Evolutionary conservation across 2,113 vertebrate species (phyloP).

Genomic region (Ranitomeya variabilis): DNA sequence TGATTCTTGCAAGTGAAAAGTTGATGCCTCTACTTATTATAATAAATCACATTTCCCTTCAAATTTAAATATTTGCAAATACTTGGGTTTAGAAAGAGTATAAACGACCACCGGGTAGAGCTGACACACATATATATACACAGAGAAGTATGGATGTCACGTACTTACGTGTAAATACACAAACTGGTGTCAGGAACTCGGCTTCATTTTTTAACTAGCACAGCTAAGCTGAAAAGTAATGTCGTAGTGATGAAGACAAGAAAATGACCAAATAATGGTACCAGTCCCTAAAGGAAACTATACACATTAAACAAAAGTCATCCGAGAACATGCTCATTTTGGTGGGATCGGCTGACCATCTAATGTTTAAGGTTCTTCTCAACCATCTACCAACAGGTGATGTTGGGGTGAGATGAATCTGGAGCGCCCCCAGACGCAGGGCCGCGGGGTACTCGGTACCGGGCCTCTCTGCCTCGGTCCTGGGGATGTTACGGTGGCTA

Average conservation of each 20-base stretch:
- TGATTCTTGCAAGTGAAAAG: background rate
- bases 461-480: too few species aligned
- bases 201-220: background rate
- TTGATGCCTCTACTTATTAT: background rate
- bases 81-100: background rate
- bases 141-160: background rate
- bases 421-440: too few species aligned
- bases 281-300: too few species aligned
- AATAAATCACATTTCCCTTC: background rate
- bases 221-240: background rate
- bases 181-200: background rate
- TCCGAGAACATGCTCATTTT: too few species aligned
- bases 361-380: too few species aligned
- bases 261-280: too few species aligned
- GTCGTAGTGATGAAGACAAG: background rate
- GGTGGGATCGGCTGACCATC: too few species aligned
- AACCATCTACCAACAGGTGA: too few species aligned
- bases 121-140: conserved; percentile 23
- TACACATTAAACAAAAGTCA: too few species aligned
- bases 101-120: conserved; percentile 43
- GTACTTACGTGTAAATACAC: background rate
- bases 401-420: too few species aligned
- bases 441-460: too few species aligned
- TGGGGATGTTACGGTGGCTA: too few species aligned
- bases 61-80: conserved; percentile 31